Percentiles rank a stretch among this genome's conserved stretches.
phyloP scores from a whole-genome alignment of 2,113 vertebrate genomes.

The Hydropotes inermis region DNA sequence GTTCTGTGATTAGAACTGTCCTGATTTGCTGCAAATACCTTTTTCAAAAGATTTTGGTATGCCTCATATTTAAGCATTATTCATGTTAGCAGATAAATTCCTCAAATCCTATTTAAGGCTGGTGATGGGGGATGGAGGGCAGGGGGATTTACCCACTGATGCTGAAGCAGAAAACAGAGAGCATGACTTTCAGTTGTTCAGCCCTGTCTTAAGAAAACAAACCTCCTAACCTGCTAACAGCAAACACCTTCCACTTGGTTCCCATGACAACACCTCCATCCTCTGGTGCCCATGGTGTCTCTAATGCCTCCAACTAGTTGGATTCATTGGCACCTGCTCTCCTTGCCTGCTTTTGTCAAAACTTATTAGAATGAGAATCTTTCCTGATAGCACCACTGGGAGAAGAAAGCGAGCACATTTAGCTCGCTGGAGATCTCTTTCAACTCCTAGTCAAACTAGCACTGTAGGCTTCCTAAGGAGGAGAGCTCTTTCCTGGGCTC shows the following conservation, averaged over 20 bases:
- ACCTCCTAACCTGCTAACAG: slow-evolving; percentile 79
- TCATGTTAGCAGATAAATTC: slow-evolving; percentile 57
- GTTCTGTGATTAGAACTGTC: slow-evolving; percentile 11
- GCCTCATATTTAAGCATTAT: slow-evolving; percentile 32
- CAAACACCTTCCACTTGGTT: slow-evolving; percentile 79
- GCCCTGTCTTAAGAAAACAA: slow-evolving; percentile 77
- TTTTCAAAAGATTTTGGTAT: background rate
- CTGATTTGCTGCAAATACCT: slow-evolving; percentile 53
- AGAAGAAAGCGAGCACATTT: slow-evolving; percentile 76
- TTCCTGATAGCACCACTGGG: slow-evolving; percentile 69
- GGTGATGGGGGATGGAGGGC: background rate
- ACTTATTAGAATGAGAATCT: slow-evolving; percentile 81
- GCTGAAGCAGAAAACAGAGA: slow-evolving; percentile 69
- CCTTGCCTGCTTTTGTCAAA: slow-evolving; percentile 81
- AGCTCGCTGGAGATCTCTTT: slow-evolving; percentile 76
- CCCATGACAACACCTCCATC: slow-evolving; percentile 83
- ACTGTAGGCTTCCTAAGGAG: slow-evolving; percentile 51
- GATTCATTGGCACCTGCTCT: slow-evolving; percentile 80
- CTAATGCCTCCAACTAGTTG: slow-evolving; percentile 79
- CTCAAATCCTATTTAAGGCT: slow-evolving; percentile 57
- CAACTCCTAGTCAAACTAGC: slow-evolving; percentile 69
- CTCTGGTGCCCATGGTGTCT: slow-evolving; percentile 78
- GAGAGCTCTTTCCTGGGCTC: slow-evolving; percentile 35
- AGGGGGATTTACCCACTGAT: slow-evolving; percentile 64
- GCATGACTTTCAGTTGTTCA: slow-evolving; percentile 73